phyloP scores from a whole-genome alignment of 2,113 vertebrate genomes.

The Nestor notabilis region DNA sequence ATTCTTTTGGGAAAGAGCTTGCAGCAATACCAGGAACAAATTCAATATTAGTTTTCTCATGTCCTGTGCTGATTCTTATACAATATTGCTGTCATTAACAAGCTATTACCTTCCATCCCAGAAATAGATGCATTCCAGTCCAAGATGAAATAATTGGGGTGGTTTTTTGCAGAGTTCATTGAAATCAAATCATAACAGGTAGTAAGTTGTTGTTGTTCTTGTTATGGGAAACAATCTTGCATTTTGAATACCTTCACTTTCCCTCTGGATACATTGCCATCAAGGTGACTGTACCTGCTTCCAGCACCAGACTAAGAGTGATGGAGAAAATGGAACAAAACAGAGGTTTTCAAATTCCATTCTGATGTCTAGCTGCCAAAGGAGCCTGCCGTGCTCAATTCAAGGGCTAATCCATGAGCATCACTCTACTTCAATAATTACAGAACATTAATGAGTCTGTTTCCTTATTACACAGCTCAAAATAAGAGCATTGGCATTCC shows the following conservation, averaged over 20 bases:
- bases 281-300: conserved; percentile 48
- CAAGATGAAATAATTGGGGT: neutral
- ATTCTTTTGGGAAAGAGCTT: neutral
- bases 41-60: neutral
- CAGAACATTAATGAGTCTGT: conserved; percentile 39
- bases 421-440: conserved; percentile 39
- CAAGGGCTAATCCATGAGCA: conserved; percentile 11
- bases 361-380: neutral
- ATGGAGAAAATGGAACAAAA: conserved; percentile 20
- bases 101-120: neutral
- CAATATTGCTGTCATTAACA: neutral
- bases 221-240: neutral
- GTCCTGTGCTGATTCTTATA: neutral
- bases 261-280: neutral
- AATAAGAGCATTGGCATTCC: conserved; percentile 39
- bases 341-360: neutral
- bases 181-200: neutral
- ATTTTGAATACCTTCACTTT: neutral
- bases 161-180: neutral
- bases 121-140: neutral
- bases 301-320: neutral
- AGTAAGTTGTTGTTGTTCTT: neutral
- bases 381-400: neutral
- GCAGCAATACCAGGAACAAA: neutral
- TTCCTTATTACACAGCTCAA: conserved; percentile 55